Evolutionary conservation across 2,113 vertebrate species (phyloP).

Genomic region (Bolborhynchus lineola): DNA sequence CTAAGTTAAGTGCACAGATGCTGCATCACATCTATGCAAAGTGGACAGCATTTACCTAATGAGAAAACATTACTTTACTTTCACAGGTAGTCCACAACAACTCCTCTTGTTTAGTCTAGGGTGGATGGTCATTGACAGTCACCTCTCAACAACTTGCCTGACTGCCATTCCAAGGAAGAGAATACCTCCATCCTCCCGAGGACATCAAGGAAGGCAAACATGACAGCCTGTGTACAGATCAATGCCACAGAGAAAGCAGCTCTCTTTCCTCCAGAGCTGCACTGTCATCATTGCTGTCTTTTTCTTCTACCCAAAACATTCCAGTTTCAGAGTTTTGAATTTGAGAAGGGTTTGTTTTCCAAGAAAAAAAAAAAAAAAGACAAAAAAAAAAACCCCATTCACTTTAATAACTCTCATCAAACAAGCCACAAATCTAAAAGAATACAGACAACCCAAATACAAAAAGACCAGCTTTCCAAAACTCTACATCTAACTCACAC

Average conservation of each 20-base stretch:
- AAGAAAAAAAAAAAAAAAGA: fast-evolving
- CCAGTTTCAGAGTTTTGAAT: neutral
- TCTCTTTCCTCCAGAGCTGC: conserved; percentile 33
- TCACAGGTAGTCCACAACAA: neutral
- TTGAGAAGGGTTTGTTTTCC: neutral
- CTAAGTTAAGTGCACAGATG: neutral
- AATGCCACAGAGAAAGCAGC: conserved; percentile 11
- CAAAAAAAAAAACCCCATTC: neutral
- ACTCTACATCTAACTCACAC: neutral
- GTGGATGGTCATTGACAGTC: neutral
- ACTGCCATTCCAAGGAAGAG: neutral
- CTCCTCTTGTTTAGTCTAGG: conserved; percentile 12
- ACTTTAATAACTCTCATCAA: neutral
- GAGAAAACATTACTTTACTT: conserved; percentile 1
- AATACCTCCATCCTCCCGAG: neutral
- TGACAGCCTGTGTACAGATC: neutral
- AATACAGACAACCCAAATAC: neutral
- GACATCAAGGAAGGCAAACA: conserved; percentile 2
- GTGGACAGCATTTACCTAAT: neutral
- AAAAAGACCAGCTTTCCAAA: neutral
- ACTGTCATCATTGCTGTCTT: neutral
- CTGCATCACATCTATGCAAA: neutral
- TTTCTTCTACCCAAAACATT: neutral
- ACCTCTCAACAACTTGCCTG: neutral
- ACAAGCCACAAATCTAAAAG: neutral